These are phyloP conservation scores for Cephalopholis sonnerati DNA, from an alignment of 2,113 vertebrate genomes.

Conservation along the genomic window DNA sequence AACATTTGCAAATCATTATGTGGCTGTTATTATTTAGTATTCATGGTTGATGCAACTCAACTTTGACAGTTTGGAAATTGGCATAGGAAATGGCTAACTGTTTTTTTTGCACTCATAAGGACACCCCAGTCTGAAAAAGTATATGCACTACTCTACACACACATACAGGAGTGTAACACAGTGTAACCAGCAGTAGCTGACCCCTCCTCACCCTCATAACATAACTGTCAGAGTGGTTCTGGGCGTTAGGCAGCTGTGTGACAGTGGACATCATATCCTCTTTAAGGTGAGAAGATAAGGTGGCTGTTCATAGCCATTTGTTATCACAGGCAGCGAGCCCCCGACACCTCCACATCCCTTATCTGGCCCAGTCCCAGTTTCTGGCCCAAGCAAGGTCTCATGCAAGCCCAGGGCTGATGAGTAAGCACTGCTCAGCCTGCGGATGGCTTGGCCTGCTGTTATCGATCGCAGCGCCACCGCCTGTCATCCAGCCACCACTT, in stretches of 20 bases:
- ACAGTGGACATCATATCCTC: constrained; percentile 74
- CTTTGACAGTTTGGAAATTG: constrained; percentile 29
- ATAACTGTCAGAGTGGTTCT: constrained; percentile 49
- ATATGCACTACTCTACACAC: neutral
- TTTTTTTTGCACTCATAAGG: constrained; percentile 2
- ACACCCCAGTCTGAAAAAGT: neutral
- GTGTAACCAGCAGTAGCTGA: constrained; percentile 43
- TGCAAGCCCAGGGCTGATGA: constrained; percentile 71
- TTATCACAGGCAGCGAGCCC: constrained; percentile 61
- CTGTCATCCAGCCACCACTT: constrained; percentile 83
- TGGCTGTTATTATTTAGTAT: constrained; percentile 47
- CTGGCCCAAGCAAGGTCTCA: constrained; percentile 19
- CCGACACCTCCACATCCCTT: constrained; percentile 72
- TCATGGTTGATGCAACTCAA: constrained; percentile 21
- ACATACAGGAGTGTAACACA: neutral
- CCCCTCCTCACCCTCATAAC: constrained; percentile 46
- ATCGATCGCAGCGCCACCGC: constrained; percentile 72
- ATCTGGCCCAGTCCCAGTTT: constrained; percentile 66
- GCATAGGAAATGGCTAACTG: neutral
- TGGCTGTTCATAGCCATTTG: constrained; percentile 67
- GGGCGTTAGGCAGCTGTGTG: constrained; percentile 58
- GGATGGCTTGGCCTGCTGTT: constrained; percentile 54
- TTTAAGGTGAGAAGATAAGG: constrained; percentile 80
- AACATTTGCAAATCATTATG: constrained; percentile 54
- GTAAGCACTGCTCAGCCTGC: constrained; percentile 68